Percentiles rank a stretch among this genome's conserved stretches.
Evolutionary conservation across 1,140 invertebrate species (phyloP).

Genomic region (Magallana ariakensis): DNA sequence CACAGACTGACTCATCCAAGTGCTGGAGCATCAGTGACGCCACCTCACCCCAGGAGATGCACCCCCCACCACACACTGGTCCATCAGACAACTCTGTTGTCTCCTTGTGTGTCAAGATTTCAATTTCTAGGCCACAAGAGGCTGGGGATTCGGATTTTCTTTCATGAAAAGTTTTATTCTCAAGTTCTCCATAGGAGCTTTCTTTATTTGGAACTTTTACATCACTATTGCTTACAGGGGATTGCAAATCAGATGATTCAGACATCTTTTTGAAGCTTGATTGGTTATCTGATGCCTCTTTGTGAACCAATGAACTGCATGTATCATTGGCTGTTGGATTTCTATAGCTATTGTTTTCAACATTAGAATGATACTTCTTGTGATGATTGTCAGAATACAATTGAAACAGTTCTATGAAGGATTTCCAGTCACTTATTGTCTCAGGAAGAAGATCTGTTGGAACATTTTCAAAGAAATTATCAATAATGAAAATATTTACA

Average conservation of each 20-base stretch:
- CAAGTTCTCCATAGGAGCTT: too few species aligned
- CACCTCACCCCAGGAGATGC: slow-evolving; percentile 58
- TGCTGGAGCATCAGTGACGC: slow-evolving; percentile 58
- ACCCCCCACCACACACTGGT: neutral
- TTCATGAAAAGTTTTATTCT: too few species aligned
- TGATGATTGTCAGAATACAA: neutral
- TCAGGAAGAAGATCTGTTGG: slow-evolving; percentile 54
- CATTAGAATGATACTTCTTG: neutral
- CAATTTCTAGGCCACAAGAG: neutral
- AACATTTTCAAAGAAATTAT: too few species aligned
- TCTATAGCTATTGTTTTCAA: neutral
- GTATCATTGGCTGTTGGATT: neutral
- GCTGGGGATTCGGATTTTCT: too few species aligned
- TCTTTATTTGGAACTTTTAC: too few species aligned
- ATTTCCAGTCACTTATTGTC: slow-evolving; percentile 57
- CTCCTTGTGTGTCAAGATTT: neutral
- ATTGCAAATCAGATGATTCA: too few species aligned
- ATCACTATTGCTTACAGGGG: too few species aligned
- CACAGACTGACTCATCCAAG: slow-evolving; percentile 52
- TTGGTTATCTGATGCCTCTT: too few species aligned
- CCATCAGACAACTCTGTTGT: neutral
- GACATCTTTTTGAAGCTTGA: too few species aligned
- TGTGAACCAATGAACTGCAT: neutral
- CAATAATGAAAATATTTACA: too few species aligned
- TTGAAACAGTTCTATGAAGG: slow-evolving; percentile 47